Evolutionary conservation across 2,113 vertebrate genomes (phyloP).

Genomic region (Sula dactylatra): DNA sequence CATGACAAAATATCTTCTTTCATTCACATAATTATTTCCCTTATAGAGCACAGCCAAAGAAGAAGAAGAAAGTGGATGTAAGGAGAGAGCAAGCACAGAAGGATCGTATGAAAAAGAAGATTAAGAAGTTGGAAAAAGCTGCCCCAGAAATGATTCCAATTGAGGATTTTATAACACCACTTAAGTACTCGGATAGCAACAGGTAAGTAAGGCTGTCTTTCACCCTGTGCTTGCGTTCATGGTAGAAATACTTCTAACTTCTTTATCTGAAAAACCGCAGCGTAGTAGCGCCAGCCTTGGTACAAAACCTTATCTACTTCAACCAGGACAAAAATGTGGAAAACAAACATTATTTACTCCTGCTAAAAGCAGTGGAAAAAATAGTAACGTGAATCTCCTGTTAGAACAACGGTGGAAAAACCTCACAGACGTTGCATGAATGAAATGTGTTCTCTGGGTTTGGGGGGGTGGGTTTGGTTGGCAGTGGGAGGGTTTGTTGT

Average conservation of each 20-base stretch:
- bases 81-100: conserved; percentile 79
- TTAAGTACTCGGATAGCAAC: conserved; percentile 78
- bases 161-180: conserved; percentile 84
- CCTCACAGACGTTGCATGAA: neutral
- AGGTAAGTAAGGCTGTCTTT: conserved; percentile 69
- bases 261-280: neutral
- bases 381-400: neutral
- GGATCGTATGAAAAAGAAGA: conserved; percentile 88
- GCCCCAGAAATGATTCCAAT: conserved; percentile 90
- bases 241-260: neutral
- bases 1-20: neutral
- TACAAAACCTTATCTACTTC: neutral
- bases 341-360: neutral
- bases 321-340: neutral
- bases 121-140: conserved; percentile 87
- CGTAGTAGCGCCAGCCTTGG: neutral
- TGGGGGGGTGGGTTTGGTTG: too few relatives aligned
- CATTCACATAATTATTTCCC: neutral
- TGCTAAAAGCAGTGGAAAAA: neutral
- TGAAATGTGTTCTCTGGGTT: neutral
- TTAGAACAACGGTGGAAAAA: neutral
- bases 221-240: neutral
- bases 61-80: conserved; percentile 92
- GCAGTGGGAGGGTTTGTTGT: neutral
- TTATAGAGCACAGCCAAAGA: conserved; percentile 87